Conservation (phyloP, 2,797 vertebrate species). For the Xenops minutus region DNA sequence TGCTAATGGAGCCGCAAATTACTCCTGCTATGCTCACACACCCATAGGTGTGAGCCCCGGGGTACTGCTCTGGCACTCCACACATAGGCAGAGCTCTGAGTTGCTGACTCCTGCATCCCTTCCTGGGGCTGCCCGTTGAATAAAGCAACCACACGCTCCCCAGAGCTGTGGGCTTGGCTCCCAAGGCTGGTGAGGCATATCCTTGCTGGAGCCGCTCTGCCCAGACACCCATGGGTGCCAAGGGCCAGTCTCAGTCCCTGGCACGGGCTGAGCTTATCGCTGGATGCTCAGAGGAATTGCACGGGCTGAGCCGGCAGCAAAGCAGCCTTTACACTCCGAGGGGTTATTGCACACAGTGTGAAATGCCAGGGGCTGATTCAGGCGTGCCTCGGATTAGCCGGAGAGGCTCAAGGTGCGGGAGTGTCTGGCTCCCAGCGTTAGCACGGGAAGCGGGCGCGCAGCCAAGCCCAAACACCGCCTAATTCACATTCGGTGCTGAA, state of each 20-base stretch:
- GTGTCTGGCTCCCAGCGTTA: neutral
- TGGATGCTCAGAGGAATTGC: rapidly evolving
- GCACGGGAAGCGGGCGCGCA: neutral
- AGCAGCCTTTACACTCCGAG: neutral
- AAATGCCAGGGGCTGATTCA: neutral
- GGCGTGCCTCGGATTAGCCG: neutral
- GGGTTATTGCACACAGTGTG: neutral
- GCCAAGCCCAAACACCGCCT: constrained; percentile 18
- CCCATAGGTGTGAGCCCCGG: neutral
- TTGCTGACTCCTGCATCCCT: neutral
- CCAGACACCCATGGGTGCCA: neutral
- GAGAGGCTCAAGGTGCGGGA: neutral
- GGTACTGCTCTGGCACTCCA: too few relatives aligned
- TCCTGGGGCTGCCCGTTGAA: rapidly evolving
- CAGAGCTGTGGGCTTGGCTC: neutral
- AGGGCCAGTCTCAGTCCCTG: rapidly evolving
- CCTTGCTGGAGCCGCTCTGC: neutral
- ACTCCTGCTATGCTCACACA: neutral
- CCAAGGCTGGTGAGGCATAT: rapidly evolving
- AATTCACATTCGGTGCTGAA: neutral
- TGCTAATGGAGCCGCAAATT: constrained; percentile 58
- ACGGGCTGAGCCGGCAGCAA: rapidly evolving
- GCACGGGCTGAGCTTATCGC: rapidly evolving
- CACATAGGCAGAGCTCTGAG: rapidly evolving
- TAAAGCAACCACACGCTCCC: neutral